These are phyloP conservation scores for Helicoverpa zea DNA, from an alignment of 1,140 invertebrate genomes.

Conservation along the genomic window DNA sequence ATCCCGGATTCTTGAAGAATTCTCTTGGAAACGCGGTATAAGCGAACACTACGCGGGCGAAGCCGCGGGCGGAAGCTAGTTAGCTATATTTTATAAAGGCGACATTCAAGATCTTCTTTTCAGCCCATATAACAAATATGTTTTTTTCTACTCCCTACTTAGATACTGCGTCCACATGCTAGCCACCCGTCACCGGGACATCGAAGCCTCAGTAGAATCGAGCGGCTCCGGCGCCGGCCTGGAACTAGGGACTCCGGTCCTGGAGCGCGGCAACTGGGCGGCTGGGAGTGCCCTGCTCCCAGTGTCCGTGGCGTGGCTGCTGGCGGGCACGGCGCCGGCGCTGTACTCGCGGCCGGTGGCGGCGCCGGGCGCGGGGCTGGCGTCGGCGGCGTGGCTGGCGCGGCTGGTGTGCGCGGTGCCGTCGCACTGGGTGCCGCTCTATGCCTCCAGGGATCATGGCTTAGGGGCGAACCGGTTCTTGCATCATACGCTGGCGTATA, in stretches of 20 bases:
- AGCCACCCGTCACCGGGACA: constrained; percentile 91
- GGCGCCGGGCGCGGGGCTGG: constrained; percentile 66
- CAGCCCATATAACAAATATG: too few species aligned
- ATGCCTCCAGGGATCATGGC: constrained; percentile 94
- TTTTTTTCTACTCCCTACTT: neutral
- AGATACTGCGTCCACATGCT: constrained; percentile 91
- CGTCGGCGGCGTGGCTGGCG: constrained; percentile 88
- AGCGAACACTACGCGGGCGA: too few species aligned
- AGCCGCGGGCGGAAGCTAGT: too few species aligned
- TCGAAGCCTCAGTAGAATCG: constrained; percentile 85
- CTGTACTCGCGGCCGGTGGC: constrained; percentile 89
- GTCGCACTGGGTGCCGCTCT: constrained; percentile 94
- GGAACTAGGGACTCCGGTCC: constrained; percentile 91
- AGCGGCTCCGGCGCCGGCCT: constrained; percentile 86
- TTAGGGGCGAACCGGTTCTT: constrained; percentile 95
- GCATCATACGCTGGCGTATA: constrained; percentile 95
- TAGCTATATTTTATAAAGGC: too few species aligned
- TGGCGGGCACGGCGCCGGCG: constrained; percentile 91
- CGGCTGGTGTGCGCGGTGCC: constrained; percentile 89
- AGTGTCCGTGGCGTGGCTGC: constrained; percentile 92
- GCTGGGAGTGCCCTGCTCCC: constrained; percentile 87
- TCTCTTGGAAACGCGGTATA: too few species aligned
- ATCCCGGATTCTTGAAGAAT: too few species aligned
- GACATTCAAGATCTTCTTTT: neutral
- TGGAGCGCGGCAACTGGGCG: constrained; percentile 85